Percentiles rank a stretch among this genome's conserved stretches.
These are phyloP conservation scores for Reticulitermes speratus DNA, from an alignment of 1,140 invertebrate genomes.

Conservation along the genomic window DNA sequence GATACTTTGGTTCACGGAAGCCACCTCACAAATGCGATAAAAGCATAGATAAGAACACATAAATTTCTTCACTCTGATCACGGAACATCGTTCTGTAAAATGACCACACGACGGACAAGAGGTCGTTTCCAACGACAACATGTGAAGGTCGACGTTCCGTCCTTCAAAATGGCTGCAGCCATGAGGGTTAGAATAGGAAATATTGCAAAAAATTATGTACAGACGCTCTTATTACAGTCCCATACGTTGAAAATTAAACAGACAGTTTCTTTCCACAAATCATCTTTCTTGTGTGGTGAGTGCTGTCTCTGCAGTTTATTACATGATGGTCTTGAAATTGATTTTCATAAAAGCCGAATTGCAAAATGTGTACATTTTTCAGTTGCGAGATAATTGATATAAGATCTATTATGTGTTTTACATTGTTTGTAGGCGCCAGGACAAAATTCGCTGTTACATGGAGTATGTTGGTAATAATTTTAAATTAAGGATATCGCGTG, in stretches of 20 bases:
- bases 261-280: constrained; percentile 27
- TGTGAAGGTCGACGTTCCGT: neutral
- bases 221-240: constrained; percentile 17
- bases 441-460: no score
- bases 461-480: no score
- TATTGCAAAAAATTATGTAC: constrained; percentile 13
- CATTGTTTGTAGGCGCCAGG: no score
- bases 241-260: constrained; percentile 1
- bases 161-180: constrained; percentile 26
- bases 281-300: constrained; percentile 27
- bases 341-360: neutral
- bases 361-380: neutral
- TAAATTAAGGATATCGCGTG: no score
- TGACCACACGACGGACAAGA: no score
- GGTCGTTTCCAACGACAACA: neutral
- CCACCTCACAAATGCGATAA: no score
- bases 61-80: no score
- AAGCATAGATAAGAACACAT: no score
- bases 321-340: neutral
- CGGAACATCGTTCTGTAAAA: no score
- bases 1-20: no score
- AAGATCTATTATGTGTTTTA: no score
- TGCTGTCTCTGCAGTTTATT: neutral
- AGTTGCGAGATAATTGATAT: neutral
- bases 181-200: constrained; percentile 26